Evolutionary conservation across 2,888 invertebrate species (phyloP), one percentile per base, ranked within the genome.

Genomic region (Napeogenes inachia): DNA sequence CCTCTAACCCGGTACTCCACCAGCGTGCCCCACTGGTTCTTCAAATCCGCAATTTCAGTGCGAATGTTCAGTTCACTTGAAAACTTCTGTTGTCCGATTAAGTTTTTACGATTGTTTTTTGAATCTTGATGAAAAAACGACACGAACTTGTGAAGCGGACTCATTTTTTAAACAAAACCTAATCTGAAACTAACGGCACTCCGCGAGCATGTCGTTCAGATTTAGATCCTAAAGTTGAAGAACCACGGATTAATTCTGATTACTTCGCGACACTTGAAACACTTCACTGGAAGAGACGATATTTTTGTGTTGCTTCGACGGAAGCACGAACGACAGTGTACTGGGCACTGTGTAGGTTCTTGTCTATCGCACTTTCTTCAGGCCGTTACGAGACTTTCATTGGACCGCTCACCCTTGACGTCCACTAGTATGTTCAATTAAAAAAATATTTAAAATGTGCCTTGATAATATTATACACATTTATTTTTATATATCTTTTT

Each of bases 51-150:
- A 66, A 83, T 73, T 46, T 84, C 83, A 70, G 79, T 82, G 67
- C 82, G 85, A 65, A 91, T 88, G 70, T 91, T 91, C 62, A 90
- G 70, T 75, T 93, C 93, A 86, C 93, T 93, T n/a, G 88, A 81
- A 75, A 92, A 93, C 71, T 92, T 92, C 67, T 91, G 91, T 61
- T 84, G 84, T 54, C 64, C 60, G 50, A 84, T 76, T 59, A 84
- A 72, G 72, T 79, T 85, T 72, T 82, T 85, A 38, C 83, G 80
- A 74, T 85, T 91, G 70, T 83, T 89, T 69, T 91, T 92, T 45
- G 87, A 82, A 74, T 92, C 92, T 57, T 86, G 79, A 80, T 92
- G 92, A 76, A 93, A 93, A 68, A 93, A 87, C 62, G 93, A 92
- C 67, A 93, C 92, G 59, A 93, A 87, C 77, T 91, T 92, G 71